Conservation (phyloP, 1,140 invertebrate genomes). For the Aphidius gifuensis region DNA sequence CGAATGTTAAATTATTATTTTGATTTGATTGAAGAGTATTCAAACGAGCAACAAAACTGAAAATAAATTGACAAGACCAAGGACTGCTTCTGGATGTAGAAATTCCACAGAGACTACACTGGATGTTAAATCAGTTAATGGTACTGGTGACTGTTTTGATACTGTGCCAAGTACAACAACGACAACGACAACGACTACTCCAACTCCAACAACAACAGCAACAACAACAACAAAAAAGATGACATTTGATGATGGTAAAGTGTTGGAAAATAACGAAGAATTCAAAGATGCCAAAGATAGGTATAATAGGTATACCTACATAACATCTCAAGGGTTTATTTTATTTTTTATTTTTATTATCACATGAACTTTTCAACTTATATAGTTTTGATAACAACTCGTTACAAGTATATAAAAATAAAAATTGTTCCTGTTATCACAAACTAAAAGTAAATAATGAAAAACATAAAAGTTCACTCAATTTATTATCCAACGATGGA, state of each 20-base stretch:
- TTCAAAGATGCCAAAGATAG: slow-evolving; percentile 7
- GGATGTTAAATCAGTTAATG: too few species aligned
- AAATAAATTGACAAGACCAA: slow-evolving; percentile 4
- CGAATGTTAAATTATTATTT: slow-evolving; percentile 5
- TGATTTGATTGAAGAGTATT: slow-evolving; percentile 8
- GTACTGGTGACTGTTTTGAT: too few species aligned
- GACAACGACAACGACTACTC: too few species aligned
- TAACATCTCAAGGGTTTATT: not conserved
- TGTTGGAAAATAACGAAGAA: not conserved
- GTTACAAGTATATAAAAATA: not conserved
- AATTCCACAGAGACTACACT: too few species aligned
- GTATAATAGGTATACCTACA: not conserved
- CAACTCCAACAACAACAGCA: too few species aligned
- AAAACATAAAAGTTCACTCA: not conserved
- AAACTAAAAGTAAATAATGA: not conserved
- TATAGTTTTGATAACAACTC: too few species aligned
- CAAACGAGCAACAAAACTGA: slow-evolving; percentile 5
- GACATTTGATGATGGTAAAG: too few species aligned
- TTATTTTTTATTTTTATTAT: too few species aligned
- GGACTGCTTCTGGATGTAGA: not conserved
- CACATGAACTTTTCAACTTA: too few species aligned
- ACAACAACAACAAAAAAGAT: too few species aligned
- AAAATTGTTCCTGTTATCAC: not conserved
- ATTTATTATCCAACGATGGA: slow-evolving; percentile 2
- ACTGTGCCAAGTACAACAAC: too few species aligned